Evolutionary conservation across 2,888 invertebrate species (phyloP).

Genomic region (Agrilus biguttatus): DNA sequence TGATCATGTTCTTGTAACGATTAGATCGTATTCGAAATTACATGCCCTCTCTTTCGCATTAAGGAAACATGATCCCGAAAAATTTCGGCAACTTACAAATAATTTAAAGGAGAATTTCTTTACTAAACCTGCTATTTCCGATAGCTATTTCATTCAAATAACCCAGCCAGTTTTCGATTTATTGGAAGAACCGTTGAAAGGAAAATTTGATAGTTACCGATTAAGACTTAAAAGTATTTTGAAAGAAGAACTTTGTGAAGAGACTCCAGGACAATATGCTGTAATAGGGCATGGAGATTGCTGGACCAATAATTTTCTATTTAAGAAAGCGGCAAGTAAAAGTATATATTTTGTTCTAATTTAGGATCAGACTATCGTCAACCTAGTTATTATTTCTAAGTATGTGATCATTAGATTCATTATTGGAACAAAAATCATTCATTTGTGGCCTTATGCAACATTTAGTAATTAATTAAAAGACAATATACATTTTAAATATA

Average conservation of each 20-base stretch:
- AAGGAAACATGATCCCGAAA: conserved; percentile 12
- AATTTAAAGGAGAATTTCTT: conserved; percentile 9
- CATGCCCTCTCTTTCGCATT: conserved; percentile 19
- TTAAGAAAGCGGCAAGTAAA: conserved; percentile 10
- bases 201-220: conserved; percentile 8
- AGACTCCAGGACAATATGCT: conserved; percentile 11
- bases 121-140: neutral
- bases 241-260: conserved; percentile 2
- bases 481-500: too few relatives aligned
- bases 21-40: conserved; percentile 15
- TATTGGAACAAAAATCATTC: too few relatives aligned
- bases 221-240: conserved; percentile 2
- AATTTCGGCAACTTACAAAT: conserved; percentile 10
- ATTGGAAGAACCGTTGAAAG: conserved; percentile 5
- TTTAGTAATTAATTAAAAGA: too few relatives aligned
- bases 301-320: conserved; percentile 13
- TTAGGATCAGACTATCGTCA: too few relatives aligned
- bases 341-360: too few relatives aligned
- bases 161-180: conserved; percentile 8
- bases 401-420: too few relatives aligned
- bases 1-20: conserved; percentile 13
- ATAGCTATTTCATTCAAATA: neutral
- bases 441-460: too few relatives aligned
- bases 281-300: conserved; percentile 16
- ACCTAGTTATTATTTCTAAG: too few relatives aligned